Conservation (phyloP, 2,888 invertebrate species). For the Lampropteryx suffumata region DNA sequence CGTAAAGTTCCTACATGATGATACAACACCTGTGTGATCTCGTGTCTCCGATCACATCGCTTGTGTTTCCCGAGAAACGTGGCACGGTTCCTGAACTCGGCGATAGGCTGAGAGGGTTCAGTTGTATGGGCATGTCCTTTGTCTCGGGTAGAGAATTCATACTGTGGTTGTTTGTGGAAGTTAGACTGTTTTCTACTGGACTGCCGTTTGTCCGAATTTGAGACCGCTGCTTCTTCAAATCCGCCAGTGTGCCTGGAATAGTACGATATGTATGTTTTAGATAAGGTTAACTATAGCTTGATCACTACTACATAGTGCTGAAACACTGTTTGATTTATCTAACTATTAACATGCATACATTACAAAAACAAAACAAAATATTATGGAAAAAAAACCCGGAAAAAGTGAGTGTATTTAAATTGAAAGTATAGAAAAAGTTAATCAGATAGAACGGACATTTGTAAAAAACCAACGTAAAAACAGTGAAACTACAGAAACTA, state of each 20-base stretch:
- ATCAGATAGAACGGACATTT: conserved; percentile 7
- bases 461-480: too few relatives aligned
- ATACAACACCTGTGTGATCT: conserved; percentile 88
- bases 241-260: conserved; percentile 90
- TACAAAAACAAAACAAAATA: conserved; percentile 2
- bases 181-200: conserved; percentile 73
- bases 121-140: conserved; percentile 72
- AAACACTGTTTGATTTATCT: too few relatives aligned
- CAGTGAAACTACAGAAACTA: not conserved
- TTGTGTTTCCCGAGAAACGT: conserved; percentile 88
- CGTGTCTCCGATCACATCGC: conserved; percentile 89
- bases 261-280: conserved; percentile 30
- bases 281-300: conserved; percentile 6
- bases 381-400: conserved; percentile 36
- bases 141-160: conserved; percentile 73
- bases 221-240: conserved; percentile 95
- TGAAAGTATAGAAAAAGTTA: conserved; percentile 7
- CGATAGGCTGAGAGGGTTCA: conserved; percentile 72
- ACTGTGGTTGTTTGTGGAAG: conserved; percentile 70
- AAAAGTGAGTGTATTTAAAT: conserved; percentile 8
- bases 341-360: conserved; percentile 26
- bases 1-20: conserved; percentile 81
- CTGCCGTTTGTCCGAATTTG: conserved; percentile 88
- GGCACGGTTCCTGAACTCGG: conserved; percentile 71
- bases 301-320: too few relatives aligned